Base-by-base conservation (phyloP, 2,888 invertebrate genomes). In the Gandaritis pyraliata region DNA sequence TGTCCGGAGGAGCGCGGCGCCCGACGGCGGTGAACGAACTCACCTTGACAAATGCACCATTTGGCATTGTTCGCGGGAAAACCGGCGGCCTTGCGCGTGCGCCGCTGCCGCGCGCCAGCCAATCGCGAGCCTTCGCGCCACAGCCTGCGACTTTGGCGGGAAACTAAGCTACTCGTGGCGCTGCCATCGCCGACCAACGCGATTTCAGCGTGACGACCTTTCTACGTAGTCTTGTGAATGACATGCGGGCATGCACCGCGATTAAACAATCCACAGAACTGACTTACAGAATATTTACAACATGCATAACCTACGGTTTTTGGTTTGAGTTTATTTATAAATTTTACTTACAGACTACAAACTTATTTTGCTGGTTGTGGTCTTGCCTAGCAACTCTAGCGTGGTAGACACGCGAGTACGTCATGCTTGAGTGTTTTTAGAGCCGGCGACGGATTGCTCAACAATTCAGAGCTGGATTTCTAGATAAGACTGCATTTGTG, bases 11-110 rank as follows among this genome's bases (percentile, higher is more conserved):
- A 52, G 51, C 67, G 71, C 72, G 78, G 76, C 72, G 77, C 81
- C 87, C 90, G 90, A 85, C 89, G 86, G 81, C 90, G 91, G 91
- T 90, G 91, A 91, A 90, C 92, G 92, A 90, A 90, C 91, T 92
- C 88, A 90, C 92, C 92, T 92, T 92, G 92, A 92, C 92, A 91
- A 91, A 92, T 92, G 92, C 92, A 92, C 90, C 91, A 92, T 92
- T 92, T 90, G 92, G 92, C 92, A 91, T 92, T 92, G 92, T 92
- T 92, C 89, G 91, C 90, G 91, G 91, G 91, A 90, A 91, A 92
- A 92, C 90, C 89, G 87, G 87, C 90, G 90, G 91, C 90, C 90
- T 90, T 90, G 90, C 89, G 86, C 85, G 87, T 83, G 88, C 88
- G 83, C 84, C 84, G 80, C 82, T 80, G 80, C 82, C 78, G 77